Evolutionary conservation across 2,113 vertebrate genomes (phyloP).

Genomic region (Orientallactaga bullata): DNA sequence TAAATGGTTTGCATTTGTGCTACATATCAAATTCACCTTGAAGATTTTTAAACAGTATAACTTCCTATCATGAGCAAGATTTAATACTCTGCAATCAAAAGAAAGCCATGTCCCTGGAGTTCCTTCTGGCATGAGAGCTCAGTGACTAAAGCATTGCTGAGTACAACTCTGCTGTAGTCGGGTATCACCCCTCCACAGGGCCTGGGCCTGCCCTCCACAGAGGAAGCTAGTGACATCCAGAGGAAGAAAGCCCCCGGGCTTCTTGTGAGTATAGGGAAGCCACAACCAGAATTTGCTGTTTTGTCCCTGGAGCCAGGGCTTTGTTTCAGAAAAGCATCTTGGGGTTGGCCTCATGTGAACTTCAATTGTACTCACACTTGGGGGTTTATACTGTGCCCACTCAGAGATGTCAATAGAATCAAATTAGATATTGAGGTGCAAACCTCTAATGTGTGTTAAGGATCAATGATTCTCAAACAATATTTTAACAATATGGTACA

Average conservation of each 20-base stretch:
- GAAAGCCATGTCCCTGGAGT: background rate
- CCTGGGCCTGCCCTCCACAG: background rate
- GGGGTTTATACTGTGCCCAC: fast-evolving
- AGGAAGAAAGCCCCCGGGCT: background rate
- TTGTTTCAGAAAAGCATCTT: fast-evolving
- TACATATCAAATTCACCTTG: background rate
- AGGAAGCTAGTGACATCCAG: background rate
- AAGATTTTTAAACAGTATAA: background rate
- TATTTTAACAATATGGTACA: too few species aligned
- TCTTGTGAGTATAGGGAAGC: background rate
- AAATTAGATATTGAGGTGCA: background rate
- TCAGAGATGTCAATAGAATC: background rate
- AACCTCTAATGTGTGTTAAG: fast-evolving
- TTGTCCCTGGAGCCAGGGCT: too few species aligned
- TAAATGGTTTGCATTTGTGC: background rate
- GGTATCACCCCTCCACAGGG: too few species aligned
- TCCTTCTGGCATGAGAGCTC: background rate
- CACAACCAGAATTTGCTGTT: background rate
- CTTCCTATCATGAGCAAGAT: background rate
- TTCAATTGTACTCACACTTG: background rate
- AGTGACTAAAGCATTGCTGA: background rate
- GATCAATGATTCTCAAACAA: background rate
- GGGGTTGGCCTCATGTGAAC: too few species aligned
- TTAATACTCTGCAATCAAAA: background rate
- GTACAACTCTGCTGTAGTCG: too few species aligned